These are phyloP conservation scores for Drosophila erecta DNA, from an alignment of 1,140 invertebrate species.

Conservation along the genomic window DNA sequence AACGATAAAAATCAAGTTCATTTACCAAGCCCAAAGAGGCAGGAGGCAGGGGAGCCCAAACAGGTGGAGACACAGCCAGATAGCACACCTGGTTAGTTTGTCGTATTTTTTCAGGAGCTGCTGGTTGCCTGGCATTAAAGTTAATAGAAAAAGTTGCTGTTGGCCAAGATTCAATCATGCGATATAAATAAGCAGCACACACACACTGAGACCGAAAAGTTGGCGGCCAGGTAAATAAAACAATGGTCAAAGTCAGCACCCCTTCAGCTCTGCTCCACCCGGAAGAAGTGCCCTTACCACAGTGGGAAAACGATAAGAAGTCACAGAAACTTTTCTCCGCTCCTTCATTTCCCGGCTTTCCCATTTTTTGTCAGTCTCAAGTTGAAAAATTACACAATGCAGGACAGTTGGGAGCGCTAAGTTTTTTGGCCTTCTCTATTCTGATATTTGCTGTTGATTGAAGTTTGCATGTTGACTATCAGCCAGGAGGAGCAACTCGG, in stretches of 20 bases:
- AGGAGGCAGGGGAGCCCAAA: slow-evolving; percentile 16
- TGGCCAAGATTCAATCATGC: slow-evolving; percentile 83
- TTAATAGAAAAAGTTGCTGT: slow-evolving; percentile 83
- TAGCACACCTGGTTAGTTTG: slow-evolving; percentile 51
- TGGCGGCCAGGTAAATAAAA: slow-evolving; percentile 76
- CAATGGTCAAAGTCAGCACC: slow-evolving; percentile 64
- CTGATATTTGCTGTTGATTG: slow-evolving; percentile 77
- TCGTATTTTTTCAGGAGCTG: slow-evolving; percentile 29
- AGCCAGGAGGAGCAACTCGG: slow-evolving; percentile 12
- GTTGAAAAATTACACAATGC: slow-evolving; percentile 82
- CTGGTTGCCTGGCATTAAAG: slow-evolving; percentile 73
- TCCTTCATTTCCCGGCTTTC: slow-evolving; percentile 25
- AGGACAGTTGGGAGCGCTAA: slow-evolving; percentile 69
- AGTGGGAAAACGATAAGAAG: slow-evolving; percentile 75
- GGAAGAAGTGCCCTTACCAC: slow-evolving; percentile 27
- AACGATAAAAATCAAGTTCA: slow-evolving; percentile 83
- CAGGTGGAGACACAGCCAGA: slow-evolving; percentile 49
- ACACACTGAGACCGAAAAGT: slow-evolving; percentile 34
- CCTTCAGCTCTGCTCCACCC: slow-evolving; percentile 21
- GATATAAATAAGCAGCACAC: slow-evolving; percentile 74
- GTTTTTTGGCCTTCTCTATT: slow-evolving; percentile 43
- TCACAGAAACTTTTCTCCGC: slow-evolving; percentile 64
- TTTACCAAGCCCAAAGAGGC: slow-evolving; percentile 62
- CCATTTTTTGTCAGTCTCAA: slow-evolving; percentile 48
- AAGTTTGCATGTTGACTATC: slow-evolving; percentile 71